phyloP scores from a whole-genome alignment of 2,113 vertebrate genomes.

The Himantopus leucocephalus region DNA sequence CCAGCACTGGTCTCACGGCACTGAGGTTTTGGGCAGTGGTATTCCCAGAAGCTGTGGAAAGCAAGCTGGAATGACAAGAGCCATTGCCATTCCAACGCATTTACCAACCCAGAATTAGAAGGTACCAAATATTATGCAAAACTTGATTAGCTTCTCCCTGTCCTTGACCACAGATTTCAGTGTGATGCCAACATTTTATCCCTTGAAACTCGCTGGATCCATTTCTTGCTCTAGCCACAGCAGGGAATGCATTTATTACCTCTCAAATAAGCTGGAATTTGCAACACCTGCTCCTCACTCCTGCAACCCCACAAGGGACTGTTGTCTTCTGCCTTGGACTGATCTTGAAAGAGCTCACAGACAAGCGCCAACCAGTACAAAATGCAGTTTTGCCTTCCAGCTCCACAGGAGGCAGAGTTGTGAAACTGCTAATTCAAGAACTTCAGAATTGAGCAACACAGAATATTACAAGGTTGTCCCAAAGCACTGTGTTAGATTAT shows the following conservation, averaged over 20 bases:
- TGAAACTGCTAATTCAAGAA: not conserved
- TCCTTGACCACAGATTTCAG: not conserved
- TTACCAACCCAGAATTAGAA: not conserved
- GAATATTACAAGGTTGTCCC: not conserved
- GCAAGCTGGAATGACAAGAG: not conserved
- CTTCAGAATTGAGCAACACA: not conserved
- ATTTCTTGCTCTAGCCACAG: not conserved
- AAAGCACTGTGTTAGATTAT: not conserved
- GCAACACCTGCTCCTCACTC: not conserved
- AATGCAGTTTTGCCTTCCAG: not conserved
- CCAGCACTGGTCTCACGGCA: not conserved
- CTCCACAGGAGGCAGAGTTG: not conserved
- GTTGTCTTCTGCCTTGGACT: not conserved
- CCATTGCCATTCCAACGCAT: not conserved
- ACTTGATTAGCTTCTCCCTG: not conserved
- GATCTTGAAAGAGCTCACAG: not conserved
- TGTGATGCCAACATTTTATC: not conserved
- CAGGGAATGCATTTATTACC: not conserved
- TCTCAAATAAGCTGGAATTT: not conserved
- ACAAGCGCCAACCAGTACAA: not conserved
- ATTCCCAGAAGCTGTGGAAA: not conserved
- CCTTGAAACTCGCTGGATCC: not conserved
- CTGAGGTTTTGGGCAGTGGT: not conserved
- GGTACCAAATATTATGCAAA: not conserved
- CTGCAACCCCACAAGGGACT: accelerated